Conservation (phyloP, 2,113 vertebrate genomes). For the Garra rufa region DNA sequence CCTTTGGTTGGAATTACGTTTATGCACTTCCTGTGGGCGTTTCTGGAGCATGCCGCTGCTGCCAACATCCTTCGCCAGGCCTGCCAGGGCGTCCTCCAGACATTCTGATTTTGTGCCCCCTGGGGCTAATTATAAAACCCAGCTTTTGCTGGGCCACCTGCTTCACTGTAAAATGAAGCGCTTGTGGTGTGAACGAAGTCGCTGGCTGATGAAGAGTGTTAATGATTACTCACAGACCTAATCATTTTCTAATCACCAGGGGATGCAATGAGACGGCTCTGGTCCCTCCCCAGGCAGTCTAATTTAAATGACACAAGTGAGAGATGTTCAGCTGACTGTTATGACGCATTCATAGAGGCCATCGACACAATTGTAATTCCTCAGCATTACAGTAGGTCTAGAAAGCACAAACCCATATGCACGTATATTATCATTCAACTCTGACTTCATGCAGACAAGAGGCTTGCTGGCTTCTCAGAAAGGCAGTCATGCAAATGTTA, state of each 20-base stretch:
- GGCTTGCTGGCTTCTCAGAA: background rate
- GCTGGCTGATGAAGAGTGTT: constrained; percentile 46
- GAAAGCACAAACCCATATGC: background rate
- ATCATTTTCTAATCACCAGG: constrained; percentile 40
- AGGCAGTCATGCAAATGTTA: constrained; percentile 16
- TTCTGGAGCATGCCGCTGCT: constrained; percentile 6
- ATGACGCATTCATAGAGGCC: background rate
- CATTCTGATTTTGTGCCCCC: constrained; percentile 40
- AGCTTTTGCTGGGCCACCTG: constrained; percentile 49
- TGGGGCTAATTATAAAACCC: constrained; percentile 44
- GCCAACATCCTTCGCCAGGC: constrained; percentile 26
- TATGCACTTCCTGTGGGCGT: constrained; percentile 8
- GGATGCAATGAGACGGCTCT: constrained; percentile 3
- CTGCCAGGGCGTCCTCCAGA: constrained; percentile 32
- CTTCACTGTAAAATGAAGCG: constrained; percentile 36
- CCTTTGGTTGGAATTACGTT: background rate
- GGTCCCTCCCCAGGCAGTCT: constrained; percentile 17
- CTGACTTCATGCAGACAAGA: background rate
- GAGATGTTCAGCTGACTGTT: constrained; percentile 39
- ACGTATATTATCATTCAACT: too few relatives aligned
- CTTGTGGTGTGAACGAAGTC: constrained; percentile 28
- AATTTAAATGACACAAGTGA: constrained; percentile 33
- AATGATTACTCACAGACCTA: constrained; percentile 46
- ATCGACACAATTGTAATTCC: constrained; percentile 1
- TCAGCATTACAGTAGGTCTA: background rate